These are phyloP conservation scores for Scaptomyza caliginosa DNA, from an alignment of 2,888 invertebrate genomes.

Conservation along the genomic window DNA sequence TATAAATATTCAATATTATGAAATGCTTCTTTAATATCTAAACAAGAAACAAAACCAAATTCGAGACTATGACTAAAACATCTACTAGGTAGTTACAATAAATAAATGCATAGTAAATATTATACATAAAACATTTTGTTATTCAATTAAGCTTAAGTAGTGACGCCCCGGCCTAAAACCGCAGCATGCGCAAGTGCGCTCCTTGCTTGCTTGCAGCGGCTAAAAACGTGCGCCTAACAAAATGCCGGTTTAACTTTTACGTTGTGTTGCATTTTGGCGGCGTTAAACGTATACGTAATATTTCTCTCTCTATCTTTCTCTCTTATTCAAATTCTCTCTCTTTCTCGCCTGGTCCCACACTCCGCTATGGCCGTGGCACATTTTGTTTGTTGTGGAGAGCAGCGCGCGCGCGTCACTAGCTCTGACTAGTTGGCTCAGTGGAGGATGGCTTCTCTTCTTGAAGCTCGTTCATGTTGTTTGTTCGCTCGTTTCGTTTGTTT, in stretches of 20 bases:
- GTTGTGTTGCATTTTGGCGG: constrained; percentile 61
- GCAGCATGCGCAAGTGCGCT: constrained; percentile 1
- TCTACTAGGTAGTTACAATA: no score
- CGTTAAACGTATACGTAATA: constrained; percentile 66
- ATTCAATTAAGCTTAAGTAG: no score
- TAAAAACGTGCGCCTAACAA: constrained; percentile 64
- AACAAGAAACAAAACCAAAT: no score
- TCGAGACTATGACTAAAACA: no score
- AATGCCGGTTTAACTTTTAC: constrained; percentile 68
- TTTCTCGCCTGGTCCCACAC: not conserved
- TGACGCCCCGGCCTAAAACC: not conserved
- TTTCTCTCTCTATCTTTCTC: constrained; percentile 6
- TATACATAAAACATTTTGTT: no score
- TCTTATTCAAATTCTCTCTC: not conserved
- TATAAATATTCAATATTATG: no score
- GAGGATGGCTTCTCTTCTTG: constrained; percentile 30
- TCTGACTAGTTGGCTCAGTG: constrained; percentile 49
- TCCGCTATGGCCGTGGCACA: constrained; percentile 15
- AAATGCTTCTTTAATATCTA: no score
- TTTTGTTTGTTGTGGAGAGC: constrained; percentile 60
- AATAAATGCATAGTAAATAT: no score
- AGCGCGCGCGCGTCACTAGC: constrained; percentile 69
- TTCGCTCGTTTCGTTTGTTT: constrained; percentile 50
- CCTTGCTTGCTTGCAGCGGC: constrained; percentile 26
- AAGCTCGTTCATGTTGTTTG: constrained; percentile 52